Conservation (phyloP, 2,888 invertebrate species). For the Hirtodrosophila trivittata region DNA sequence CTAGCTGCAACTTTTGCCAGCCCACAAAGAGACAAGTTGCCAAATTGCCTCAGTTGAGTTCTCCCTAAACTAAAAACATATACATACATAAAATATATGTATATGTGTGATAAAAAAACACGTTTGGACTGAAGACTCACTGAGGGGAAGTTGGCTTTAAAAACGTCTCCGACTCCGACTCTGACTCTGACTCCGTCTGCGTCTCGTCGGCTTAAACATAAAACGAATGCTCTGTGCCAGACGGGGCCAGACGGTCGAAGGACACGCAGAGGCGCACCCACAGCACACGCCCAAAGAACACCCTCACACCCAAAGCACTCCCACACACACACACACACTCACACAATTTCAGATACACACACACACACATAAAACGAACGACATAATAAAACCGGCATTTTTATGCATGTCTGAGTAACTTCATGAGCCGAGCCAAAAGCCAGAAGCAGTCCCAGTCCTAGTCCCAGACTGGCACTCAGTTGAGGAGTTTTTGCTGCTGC, state of each 20-base stretch:
- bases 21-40: slow-evolving; percentile 21
- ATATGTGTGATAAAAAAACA: slow-evolving; percentile 24
- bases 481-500: slow-evolving; percentile 23
- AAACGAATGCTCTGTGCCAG: slow-evolving; percentile 42
- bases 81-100: slow-evolving; percentile 6
- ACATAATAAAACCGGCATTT: slow-evolving; percentile 79
- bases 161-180: slow-evolving; percentile 35
- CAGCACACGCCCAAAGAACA: slow-evolving; percentile 8
- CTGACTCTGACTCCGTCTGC: slow-evolving; percentile 28
- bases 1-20: slow-evolving; percentile 23
- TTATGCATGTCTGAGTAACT: slow-evolving; percentile 79
- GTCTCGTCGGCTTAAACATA: slow-evolving; percentile 26
- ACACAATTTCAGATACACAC: slow-evolving; percentile 12
- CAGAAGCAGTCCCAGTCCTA: neutral
- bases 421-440: slow-evolving; percentile 66
- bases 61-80: slow-evolving; percentile 5
- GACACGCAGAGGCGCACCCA: slow-evolving; percentile 58
- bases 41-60: slow-evolving; percentile 60
- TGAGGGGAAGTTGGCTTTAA: slow-evolving; percentile 41
- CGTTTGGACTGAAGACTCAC: neutral
- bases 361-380: slow-evolving; percentile 57
- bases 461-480: slow-evolving; percentile 17
- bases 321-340: slow-evolving; percentile 8
- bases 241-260: slow-evolving; percentile 57
- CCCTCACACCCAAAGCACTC: slow-evolving; percentile 10